Evolutionary conservation across 2,113 vertebrate species (phyloP).

Genomic region (Bos javanicus): DNA sequence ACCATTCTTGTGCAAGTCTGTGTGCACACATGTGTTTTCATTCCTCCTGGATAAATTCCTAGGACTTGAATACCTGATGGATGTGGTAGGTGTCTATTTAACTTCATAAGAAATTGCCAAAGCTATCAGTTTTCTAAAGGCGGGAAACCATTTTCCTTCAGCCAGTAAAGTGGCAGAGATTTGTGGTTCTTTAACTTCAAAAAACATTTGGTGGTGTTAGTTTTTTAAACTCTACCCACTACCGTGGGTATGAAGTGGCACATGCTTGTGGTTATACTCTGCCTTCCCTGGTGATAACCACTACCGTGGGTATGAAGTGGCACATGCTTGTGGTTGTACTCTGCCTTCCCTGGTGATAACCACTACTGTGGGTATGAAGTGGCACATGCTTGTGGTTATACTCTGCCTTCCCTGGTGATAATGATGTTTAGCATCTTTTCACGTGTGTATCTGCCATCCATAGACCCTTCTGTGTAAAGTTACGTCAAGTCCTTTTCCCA

Average conservation of each 20-base stretch:
- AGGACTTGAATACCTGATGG: neutral
- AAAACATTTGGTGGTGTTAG: neutral
- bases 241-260: neutral
- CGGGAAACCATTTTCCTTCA: neutral
- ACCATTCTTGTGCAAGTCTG: neutral
- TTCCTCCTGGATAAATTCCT: neutral
- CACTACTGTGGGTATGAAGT: neutral
- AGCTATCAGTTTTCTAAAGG: neutral
- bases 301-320: neutral
- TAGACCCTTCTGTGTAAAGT: neutral
- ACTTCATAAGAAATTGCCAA: neutral
- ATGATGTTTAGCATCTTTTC: neutral
- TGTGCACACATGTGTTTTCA: neutral
- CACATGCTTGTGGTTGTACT: neutral
- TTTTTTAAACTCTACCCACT: neutral
- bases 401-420: neutral
- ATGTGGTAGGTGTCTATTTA: neutral
- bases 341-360: neutral
- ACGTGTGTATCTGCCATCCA: neutral
- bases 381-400: neutral
- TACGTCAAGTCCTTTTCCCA: neutral
- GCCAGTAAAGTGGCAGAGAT: neutral
- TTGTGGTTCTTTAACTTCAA: neutral
- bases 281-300: neutral
- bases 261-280: neutral